Base-by-base conservation (phyloP, 2,888 invertebrate species). In the Podabrus alpinus region DNA sequence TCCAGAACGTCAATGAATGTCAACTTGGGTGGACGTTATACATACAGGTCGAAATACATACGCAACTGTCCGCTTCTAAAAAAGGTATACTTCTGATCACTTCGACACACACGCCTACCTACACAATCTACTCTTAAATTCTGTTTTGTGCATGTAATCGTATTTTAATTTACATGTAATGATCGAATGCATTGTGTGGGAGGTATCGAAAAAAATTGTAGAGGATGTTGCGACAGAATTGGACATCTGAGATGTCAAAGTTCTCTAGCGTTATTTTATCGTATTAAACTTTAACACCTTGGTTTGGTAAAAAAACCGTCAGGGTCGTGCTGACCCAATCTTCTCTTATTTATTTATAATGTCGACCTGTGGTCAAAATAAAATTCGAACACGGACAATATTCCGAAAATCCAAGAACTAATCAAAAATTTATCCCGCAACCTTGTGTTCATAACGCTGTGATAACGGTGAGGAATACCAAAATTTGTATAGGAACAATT, bases 1-100 rank as follows among this genome's bases (percentile, higher is more conserved):
- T 64, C 62, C 62, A 64, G 62, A 64, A 64, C 72, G 72, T 75
- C 75, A 29, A 77, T 61, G 62, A 69, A 61, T 16, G 62, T 62
- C 45, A 45, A 45, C 45, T 45, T 45, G 45, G 7, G 45, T n/a
- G 45, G 45, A 45, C 45, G 45, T n/a, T 45, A 45, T 45, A 45
- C 45, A 13, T 45, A 45, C 45, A 45, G 45, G n/a, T 1, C 45
- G 9, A 45, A 45, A 45, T n/a, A 45, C n/a, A 45, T 45, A 45
- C n/a, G 7, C 45, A n/a, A n/a, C n/a, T n/a, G n/a, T n/a, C n/a
- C n/a, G n/a, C n/a, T 7, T n/a, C 45, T 45, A 45, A n/a, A 45
- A 45, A 45, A n/a, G 45, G 45, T n/a, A 45, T 45, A 45, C 7
- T 45, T n/a, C n/a, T 7, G n/a, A n/a, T 45, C n/a, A n/a, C 7